Evolutionary conservation across 2,113 vertebrate species (phyloP).

Genomic region (Corvus hawaiiensis): DNA sequence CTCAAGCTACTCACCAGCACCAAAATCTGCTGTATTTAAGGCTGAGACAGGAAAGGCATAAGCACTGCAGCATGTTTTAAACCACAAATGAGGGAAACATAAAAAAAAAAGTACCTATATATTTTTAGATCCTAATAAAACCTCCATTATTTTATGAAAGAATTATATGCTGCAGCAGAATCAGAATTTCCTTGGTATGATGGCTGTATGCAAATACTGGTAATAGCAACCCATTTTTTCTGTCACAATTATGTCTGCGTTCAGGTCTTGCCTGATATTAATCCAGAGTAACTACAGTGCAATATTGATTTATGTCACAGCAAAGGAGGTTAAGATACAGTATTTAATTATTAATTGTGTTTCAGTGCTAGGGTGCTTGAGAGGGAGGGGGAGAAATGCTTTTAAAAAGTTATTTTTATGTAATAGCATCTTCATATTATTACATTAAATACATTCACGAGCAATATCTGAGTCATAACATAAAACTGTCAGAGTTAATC

Average conservation of each 20-base stretch:
- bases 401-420: conserved; percentile 46
- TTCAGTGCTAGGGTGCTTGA: neutral
- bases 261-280: neutral
- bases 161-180: neutral
- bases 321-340: neutral
- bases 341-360: conserved; percentile 48
- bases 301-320: conserved; percentile 29
- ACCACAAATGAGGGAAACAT: neutral
- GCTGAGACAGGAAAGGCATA: neutral
- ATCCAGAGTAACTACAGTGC: neutral
- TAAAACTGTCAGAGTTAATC: conserved; percentile 52
- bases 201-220: neutral
- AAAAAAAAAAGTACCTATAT: neutral
- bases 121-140: neutral
- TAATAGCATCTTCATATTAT: conserved; percentile 34
- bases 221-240: neutral
- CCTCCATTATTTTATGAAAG: neutral
- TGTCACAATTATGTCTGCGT: neutral
- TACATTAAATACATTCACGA: conserved; percentile 36
- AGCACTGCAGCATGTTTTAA: neutral
- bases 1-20: neutral
- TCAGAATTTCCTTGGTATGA: neutral
- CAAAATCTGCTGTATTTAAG: neutral
- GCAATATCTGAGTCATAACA: conserved; percentile 39
- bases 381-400: neutral